Evolutionary conservation across 2,113 vertebrate species (phyloP).

Genomic region (Rhinolophus sinicus): DNA sequence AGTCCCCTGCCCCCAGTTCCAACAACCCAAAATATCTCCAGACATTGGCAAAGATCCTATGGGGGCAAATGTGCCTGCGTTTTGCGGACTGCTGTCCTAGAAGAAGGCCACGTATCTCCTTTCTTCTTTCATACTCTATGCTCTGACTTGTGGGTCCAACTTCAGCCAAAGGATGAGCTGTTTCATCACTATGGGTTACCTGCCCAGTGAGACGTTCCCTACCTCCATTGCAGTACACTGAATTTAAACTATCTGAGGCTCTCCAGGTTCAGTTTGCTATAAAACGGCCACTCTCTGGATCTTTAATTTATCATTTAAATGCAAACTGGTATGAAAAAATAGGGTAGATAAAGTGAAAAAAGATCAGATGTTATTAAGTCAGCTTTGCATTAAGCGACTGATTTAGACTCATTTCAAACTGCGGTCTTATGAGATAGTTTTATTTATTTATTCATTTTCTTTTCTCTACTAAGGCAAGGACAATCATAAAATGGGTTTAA

Average conservation of each 20-base stretch:
- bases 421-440: constrained; percentile 2
- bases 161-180: neutral
- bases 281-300: neutral
- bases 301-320: constrained; percentile 60
- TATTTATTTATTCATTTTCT: constrained; percentile 20
- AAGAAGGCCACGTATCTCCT: neutral
- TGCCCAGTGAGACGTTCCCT: neutral
- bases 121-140: neutral
- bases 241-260: constrained; percentile 15
- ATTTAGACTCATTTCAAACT: constrained; percentile 59
- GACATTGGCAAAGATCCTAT: neutral
- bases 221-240: neutral
- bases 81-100: neutral
- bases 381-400: constrained; percentile 27
- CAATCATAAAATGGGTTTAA: neutral
- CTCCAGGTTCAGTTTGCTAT: neutral
- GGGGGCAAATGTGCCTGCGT: neutral
- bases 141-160: neutral
- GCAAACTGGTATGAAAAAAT: constrained; percentile 56
- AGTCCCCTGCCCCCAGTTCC: neutral
- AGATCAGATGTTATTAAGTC: constrained; percentile 51
- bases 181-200: neutral
- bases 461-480: neutral
- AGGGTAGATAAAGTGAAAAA: neutral
- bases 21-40: neutral